These are phyloP conservation scores for Halichoeres trimaculatus DNA, from an alignment of 2,113 vertebrate genomes.

Conservation along the genomic window DNA sequence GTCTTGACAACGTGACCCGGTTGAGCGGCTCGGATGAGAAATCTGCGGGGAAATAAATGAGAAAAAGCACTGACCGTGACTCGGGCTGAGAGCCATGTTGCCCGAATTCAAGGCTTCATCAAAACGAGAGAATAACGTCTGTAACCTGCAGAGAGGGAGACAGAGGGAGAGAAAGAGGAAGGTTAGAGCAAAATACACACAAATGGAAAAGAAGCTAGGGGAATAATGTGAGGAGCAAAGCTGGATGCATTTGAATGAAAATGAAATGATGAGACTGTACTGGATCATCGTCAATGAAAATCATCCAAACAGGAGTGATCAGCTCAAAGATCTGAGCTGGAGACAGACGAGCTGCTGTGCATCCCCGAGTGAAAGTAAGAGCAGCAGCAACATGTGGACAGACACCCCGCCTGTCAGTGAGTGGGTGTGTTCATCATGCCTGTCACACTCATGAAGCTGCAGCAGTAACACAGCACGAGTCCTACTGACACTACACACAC, in stretches of 20 bases:
- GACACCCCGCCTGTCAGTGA: constrained; percentile 7
- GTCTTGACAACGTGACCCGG: constrained; percentile 21
- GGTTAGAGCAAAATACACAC: constrained; percentile 16
- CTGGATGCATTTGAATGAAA: background rate
- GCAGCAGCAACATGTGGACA: constrained; percentile 58
- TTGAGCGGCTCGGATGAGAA: background rate
- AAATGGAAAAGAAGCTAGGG: background rate
- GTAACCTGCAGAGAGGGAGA: constrained; percentile 85
- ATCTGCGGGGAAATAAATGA: constrained; percentile 25
- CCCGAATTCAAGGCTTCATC: constrained; percentile 95
- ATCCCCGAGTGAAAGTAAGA: constrained; percentile 17
- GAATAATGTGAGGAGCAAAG: background rate
- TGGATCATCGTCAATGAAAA: background rate
- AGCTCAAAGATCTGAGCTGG: constrained; percentile 13
- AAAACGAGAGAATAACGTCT: constrained; percentile 93
- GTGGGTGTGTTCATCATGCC: constrained; percentile 71
- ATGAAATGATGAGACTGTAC: background rate
- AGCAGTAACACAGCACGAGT: constrained; percentile 27
- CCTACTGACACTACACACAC: constrained; percentile 33
- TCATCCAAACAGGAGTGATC: background rate
- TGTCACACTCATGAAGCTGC: constrained; percentile 50
- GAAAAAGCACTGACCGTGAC: constrained; percentile 87
- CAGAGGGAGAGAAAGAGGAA: constrained; percentile 2
- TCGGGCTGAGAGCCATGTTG: constrained; percentile 90
- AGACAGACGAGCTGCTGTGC: constrained; percentile 12